These are phyloP conservation scores for Natator depressus DNA, from an alignment of 2,113 vertebrate genomes.

Conservation along the genomic window DNA sequence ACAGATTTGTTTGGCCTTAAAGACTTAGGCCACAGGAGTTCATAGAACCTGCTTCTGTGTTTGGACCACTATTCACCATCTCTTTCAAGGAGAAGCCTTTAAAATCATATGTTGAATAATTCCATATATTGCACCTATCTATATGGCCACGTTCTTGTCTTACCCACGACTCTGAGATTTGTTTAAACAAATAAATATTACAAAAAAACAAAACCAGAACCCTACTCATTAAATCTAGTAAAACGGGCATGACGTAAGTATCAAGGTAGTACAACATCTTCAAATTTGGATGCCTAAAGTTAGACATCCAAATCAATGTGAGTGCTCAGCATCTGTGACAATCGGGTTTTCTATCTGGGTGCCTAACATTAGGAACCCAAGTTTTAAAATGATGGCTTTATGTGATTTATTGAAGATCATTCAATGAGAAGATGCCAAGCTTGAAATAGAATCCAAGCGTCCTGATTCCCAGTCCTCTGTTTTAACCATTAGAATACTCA, in stretches of 20 bases:
- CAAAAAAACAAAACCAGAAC: neutral
- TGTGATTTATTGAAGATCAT: neutral
- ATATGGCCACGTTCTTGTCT: neutral
- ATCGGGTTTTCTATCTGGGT: neutral
- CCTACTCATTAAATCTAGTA: accelerated
- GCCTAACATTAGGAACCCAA: neutral
- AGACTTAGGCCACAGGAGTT: neutral
- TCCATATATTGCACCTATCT: neutral
- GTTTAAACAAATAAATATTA: neutral
- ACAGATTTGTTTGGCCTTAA: no score
- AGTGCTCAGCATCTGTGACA: neutral
- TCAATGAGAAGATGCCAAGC: neutral
- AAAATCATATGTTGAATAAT: neutral
- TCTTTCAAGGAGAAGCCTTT: neutral
- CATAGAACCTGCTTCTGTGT: neutral
- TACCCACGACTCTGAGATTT: neutral
- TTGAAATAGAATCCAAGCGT: accelerated
- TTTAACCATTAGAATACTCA: neutral
- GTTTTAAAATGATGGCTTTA: neutral
- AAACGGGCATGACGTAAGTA: neutral
- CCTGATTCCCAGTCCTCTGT: neutral
- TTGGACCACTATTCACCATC: neutral
- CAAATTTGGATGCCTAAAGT: neutral
- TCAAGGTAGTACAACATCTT: neutral
- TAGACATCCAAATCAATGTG: neutral